These are phyloP conservation scores for Scomberomorus guttatus DNA, from an alignment of 2,797 vertebrate genomes.

Conservation along the genomic window DNA sequence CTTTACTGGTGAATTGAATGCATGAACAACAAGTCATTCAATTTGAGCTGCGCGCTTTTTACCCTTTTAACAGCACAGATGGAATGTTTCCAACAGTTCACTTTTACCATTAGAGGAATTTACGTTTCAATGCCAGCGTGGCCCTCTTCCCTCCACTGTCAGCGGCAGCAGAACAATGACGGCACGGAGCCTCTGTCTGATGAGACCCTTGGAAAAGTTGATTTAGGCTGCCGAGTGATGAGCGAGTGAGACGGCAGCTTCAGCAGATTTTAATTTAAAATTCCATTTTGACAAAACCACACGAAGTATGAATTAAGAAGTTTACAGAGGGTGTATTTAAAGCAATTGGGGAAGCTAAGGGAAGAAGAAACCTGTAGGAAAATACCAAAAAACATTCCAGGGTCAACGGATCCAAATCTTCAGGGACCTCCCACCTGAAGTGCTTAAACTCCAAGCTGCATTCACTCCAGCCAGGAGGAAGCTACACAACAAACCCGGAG, in stretches of 20 bases:
- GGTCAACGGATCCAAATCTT: not conserved
- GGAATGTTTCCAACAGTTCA: constrained; percentile 67
- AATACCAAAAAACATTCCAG: not conserved
- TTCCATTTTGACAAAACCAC: too few species aligned
- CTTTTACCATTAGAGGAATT: constrained; percentile 61
- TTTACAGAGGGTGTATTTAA: too few species aligned
- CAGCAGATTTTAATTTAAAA: too few species aligned
- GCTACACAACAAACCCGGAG: not conserved
- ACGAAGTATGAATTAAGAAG: too few species aligned
- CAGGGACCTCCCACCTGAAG: not conserved
- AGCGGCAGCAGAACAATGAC: constrained; percentile 53
- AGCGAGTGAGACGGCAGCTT: too few species aligned
- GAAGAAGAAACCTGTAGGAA: too few species aligned
- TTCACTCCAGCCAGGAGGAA: not conserved
- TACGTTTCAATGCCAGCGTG: constrained; percentile 56
- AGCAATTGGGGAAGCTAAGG: too few species aligned
- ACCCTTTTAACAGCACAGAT: constrained; percentile 55
- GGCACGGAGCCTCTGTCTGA: constrained; percentile 65
- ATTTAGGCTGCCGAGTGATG: constrained; percentile 38
- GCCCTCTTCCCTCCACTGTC: constrained; percentile 22
- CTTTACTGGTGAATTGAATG: constrained; percentile 74
- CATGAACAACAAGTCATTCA: constrained; percentile 73
- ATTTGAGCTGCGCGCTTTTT: constrained; percentile 61
- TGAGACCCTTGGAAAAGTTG: constrained; percentile 64
- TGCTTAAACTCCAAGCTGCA: not conserved